Evolutionary conservation across 2,113 vertebrate species (phyloP).

Genomic region (Ceyx melanurus): DNA sequence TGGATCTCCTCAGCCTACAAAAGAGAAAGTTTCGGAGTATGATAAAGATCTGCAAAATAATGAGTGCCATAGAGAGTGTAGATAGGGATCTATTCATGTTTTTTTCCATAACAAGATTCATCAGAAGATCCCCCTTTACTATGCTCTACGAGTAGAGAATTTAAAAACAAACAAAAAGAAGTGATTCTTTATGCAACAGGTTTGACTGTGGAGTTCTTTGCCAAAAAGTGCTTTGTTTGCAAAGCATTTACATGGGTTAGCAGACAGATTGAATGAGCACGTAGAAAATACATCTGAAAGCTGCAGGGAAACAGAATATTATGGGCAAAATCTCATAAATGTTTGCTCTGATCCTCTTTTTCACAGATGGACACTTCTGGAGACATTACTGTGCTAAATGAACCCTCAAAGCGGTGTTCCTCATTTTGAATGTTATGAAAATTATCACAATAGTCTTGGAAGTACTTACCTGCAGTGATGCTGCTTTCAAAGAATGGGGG

Average conservation of each 20-base stretch:
- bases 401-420: neutral
- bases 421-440: neutral
- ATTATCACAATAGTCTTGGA: neutral
- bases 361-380: neutral
- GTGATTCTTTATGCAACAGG: neutral
- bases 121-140: neutral
- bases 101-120: neutral
- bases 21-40: neutral
- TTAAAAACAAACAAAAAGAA: neutral
- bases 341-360: neutral
- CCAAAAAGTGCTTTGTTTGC: neutral
- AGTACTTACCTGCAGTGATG: neutral
- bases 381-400: neutral
- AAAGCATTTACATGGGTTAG: neutral
- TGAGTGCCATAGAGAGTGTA: neutral
- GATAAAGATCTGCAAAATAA: neutral
- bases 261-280: neutral
- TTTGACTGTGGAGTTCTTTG: neutral
- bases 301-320: neutral
- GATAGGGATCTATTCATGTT: neutral
- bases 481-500: neutral
- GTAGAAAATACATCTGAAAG: slow-evolving; percentile 4
- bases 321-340: neutral
- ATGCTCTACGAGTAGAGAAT: neutral
- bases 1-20: neutral